phyloP scores from a whole-genome alignment of 2,888 invertebrate genomes.

The Willowsia nigromaculata region DNA sequence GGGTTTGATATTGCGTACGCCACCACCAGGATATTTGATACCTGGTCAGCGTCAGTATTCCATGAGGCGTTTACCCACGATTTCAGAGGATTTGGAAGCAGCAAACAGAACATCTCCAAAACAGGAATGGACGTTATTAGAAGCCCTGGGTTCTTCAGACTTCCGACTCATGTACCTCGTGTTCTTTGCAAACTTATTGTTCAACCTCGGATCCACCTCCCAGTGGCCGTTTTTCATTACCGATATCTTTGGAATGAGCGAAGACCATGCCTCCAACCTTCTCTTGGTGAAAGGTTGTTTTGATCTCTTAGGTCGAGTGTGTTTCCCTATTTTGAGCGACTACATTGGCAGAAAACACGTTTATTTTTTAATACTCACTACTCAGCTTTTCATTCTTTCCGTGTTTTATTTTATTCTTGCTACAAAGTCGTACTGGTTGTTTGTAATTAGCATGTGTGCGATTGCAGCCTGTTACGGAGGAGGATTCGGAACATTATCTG shows the following conservation, averaged over 20 bases:
- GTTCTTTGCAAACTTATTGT: not conserved
- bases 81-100: not conserved
- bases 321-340: not conserved
- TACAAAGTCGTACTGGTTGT: not conserved
- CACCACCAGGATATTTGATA: not conserved
- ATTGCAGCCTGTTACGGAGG: not conserved
- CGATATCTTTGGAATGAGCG: not conserved
- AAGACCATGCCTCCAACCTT: not conserved
- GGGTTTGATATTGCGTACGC: not conserved
- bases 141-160: not conserved
- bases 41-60: not conserved
- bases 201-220: not conserved
- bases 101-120: not conserved
- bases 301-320: not conserved
- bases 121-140: not conserved
- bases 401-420: not conserved
- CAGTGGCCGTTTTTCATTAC: not conserved
- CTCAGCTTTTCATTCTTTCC: not conserved
- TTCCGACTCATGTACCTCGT: not conserved
- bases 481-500: not conserved
- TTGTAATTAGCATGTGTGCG: not conserved
- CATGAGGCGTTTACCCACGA: not conserved
- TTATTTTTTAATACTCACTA: constrained; percentile 1
- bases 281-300: not conserved
- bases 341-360: not conserved